Evolutionary conservation across 2,888 invertebrate species (phyloP).

Genomic region (Pollenia angustigena): DNA sequence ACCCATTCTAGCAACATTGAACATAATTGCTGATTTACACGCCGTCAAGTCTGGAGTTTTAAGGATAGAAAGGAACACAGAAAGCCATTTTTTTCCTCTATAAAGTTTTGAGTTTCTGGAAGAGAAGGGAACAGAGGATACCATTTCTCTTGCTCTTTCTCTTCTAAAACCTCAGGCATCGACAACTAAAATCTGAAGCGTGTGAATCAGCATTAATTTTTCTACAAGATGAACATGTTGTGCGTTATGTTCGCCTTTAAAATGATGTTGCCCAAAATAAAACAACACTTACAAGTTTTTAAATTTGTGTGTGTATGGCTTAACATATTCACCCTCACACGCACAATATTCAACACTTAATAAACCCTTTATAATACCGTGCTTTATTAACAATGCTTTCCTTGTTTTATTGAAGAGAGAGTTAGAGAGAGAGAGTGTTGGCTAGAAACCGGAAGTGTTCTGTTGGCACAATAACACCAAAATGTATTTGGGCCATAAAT

Average conservation of each 20-base stretch:
- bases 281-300: not conserved
- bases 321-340: not conserved
- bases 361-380: conserved; percentile 28
- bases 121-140: too few relatives aligned
- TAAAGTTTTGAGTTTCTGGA: too few relatives aligned
- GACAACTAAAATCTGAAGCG: too few relatives aligned
- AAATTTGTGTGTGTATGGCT: not conserved
- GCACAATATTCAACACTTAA: not conserved
- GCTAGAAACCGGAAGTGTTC: conserved; percentile 36
- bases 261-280: conserved; percentile 29
- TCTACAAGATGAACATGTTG: conserved; percentile 46
- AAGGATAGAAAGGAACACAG: too few relatives aligned
- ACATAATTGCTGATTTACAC: not conserved
- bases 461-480: conserved; percentile 35
- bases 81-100: too few relatives aligned
- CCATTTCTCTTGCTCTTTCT: too few relatives aligned
- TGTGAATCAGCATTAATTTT: not conserved
- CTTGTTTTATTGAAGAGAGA: conserved; percentile 4
- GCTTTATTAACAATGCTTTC: conserved; percentile 57
- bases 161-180: too few relatives aligned
- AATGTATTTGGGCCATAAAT: conserved; percentile 21
- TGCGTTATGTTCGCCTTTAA: conserved; percentile 40
- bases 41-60: too few relatives aligned
- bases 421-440: conserved; percentile 19
- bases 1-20: conserved; percentile 15